A percentile compares a stretch with the other conserved stretches of the same genome.
Evolutionary conservation across 1,140 invertebrate species (phyloP).

Genomic region (Solenopsis fugax): DNA sequence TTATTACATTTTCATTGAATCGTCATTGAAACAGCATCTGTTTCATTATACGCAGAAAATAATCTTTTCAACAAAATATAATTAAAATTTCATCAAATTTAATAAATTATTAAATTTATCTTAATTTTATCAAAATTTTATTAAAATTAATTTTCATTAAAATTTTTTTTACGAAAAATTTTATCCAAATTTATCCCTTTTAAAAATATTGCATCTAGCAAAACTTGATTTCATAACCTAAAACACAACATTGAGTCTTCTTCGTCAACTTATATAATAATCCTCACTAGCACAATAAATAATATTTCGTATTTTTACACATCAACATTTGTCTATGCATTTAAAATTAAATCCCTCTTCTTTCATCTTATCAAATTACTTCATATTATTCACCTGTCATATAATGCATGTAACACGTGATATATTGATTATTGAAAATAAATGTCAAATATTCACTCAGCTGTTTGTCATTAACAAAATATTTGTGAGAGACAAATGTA

Average conservation of each 20-base stretch:
- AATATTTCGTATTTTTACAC: conserved; percentile 1
- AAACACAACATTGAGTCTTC: no score
- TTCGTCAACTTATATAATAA: conserved; percentile 15
- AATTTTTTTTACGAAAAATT: no score
- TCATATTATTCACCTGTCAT: neutral
- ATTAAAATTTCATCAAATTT: no score
- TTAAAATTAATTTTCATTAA: no score
- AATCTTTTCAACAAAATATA: no score
- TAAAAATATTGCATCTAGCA: neutral
- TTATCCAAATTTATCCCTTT: no score
- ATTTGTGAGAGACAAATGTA: neutral
- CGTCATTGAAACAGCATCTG: no score
- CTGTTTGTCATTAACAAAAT: conserved; percentile 18
- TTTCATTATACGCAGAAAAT: no score
- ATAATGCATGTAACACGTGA: neutral
- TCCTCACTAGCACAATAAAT: neutral
- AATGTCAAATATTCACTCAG: conserved; percentile 34
- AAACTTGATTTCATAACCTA: neutral
- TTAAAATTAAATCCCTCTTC: neutral
- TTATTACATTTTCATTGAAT: no score
- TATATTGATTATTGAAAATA: neutral
- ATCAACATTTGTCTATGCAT: neutral
- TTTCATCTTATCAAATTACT: neutral
- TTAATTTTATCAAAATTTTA: no score
- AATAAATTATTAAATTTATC: no score